A percentile compares a stretch with the other conserved stretches of the same genome.
Conservation (phyloP, 64 coral and sea anemone species). For the Montipora efflorescens region DNA sequence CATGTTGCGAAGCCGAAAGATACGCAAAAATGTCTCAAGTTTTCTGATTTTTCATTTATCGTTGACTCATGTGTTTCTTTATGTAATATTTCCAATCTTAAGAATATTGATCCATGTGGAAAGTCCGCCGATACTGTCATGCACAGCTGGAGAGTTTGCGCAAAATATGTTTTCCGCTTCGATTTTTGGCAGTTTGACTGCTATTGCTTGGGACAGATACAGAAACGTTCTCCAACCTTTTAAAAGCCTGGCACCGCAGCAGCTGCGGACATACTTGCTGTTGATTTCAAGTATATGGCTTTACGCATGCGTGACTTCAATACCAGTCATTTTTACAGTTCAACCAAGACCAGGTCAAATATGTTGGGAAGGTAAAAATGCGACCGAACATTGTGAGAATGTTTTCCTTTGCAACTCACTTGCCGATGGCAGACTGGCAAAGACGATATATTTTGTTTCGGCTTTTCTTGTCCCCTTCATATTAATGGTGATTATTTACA, state of each 20-base stretch:
- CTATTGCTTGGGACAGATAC: conserved; percentile 3
- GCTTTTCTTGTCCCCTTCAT: conserved; percentile 13
- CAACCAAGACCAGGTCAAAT: not conserved
- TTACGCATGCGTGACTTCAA: not conserved
- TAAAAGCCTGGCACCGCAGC: not conserved
- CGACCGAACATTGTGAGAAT: not conserved
- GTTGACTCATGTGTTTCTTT: not conserved
- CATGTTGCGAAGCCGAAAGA: conserved; percentile 1
- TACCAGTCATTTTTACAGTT: not conserved
- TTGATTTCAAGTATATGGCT: not conserved
- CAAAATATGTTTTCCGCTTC: not conserved
- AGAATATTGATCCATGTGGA: not conserved
- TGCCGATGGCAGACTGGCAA: not conserved
- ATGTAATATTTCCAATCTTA: not conserved
- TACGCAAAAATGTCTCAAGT: conserved; percentile 8
- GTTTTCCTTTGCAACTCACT: not conserved
- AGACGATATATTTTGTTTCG: not conserved
- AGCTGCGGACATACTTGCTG: not conserved
- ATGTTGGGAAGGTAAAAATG: not conserved
- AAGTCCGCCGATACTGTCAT: not conserved
- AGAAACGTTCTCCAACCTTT: conserved; percentile 23
- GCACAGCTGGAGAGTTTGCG: not conserved
- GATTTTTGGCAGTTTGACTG: conserved; percentile 1
- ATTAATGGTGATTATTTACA: conserved; percentile 2
- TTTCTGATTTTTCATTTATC: conserved; percentile 36